Base-by-base conservation (phyloP, 1,140 invertebrate species). In the Drosophila kurseongensis region DNA sequence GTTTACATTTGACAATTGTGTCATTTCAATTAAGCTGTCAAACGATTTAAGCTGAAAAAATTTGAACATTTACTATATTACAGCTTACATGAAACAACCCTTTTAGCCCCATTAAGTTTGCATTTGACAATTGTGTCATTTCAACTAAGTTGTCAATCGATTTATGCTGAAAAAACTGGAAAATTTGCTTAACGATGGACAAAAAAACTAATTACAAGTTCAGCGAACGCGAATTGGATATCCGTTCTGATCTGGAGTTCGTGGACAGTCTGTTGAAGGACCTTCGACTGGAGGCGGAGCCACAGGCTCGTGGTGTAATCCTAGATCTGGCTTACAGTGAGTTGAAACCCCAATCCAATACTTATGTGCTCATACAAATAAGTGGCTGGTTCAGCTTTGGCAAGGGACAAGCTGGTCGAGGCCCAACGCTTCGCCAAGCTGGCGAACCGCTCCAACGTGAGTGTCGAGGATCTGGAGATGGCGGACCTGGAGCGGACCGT, bases 301-400 rank as follows among this genome's bases (percentile, higher is more conserved):
- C 38, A 0, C 13, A 14, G 4, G 16, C 27, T 8, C 60, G 55
- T 32, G 60, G 55, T 4, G 9, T 63, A 0, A 5, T 63, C 16
- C 13, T 63, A n/a, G 55, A 63, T 35, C 18, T 63, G 18, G 60
- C 55, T 13, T 60, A 63, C 8, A 60, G 55, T 63, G 12, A 35
- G 60, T 62, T 59, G 4, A 8, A 59, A 1, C 2, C 10, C 8
- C 3, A 4, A 4, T 13, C 12, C 0, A 29, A 13, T n/a, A 16
- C 13, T 10, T 0, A 10, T 23, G 23, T 23, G 23, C 23, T 23
- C 23, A 23, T 23, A 23, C 23, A 23, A 23, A 6, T 29, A 5
- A 50, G 4, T 50, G 29, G 6, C 7, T 4, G 16, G 1, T 4
- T 9, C 7, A 63, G 60, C 55, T 60, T 27, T 63, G 60, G 55